Percentiles rank a stretch among this genome's conserved stretches.
Conservation (phyloP, 1,140 invertebrate genomes). For the Drosophila simulans region DNA sequence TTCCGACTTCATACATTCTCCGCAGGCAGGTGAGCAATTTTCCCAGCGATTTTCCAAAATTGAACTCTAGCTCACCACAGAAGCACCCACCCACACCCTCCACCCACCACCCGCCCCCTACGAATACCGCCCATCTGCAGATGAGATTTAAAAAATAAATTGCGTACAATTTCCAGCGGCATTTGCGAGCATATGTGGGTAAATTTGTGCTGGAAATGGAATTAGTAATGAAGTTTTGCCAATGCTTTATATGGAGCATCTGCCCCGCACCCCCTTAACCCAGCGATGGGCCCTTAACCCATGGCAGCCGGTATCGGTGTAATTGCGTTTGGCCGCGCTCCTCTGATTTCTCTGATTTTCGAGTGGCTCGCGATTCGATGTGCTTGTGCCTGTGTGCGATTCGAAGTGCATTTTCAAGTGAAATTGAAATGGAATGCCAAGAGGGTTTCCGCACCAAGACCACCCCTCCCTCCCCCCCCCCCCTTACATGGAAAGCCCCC, state of each 20-base stretch:
- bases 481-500: background rate
- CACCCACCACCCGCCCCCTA: no score
- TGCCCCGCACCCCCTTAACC: constrained; percentile 2
- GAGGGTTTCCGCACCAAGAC: constrained; percentile 1
- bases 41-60: constrained; percentile 28
- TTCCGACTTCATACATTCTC: background rate
- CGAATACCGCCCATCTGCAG: background rate
- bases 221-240: constrained; percentile 67
- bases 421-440: constrained; percentile 55
- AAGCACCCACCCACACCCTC: background rate
- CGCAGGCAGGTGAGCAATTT: constrained; percentile 8
- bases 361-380: constrained; percentile 26
- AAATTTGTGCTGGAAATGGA: constrained; percentile 41
- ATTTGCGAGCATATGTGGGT: constrained; percentile 31
- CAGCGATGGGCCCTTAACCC: constrained; percentile 1
- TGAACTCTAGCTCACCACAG: constrained; percentile 19
- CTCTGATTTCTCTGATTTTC: constrained; percentile 53
- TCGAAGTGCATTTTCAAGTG: constrained; percentile 53
- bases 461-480: no score
- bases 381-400: constrained; percentile 19
- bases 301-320: constrained; percentile 17
- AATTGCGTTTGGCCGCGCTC: constrained; percentile 53
- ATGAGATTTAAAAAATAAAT: constrained; percentile 48
- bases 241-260: constrained; percentile 32
- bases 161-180: constrained; percentile 28